phyloP scores from a whole-genome alignment of 1,140 invertebrate genomes.

The Linepithema humile region DNA sequence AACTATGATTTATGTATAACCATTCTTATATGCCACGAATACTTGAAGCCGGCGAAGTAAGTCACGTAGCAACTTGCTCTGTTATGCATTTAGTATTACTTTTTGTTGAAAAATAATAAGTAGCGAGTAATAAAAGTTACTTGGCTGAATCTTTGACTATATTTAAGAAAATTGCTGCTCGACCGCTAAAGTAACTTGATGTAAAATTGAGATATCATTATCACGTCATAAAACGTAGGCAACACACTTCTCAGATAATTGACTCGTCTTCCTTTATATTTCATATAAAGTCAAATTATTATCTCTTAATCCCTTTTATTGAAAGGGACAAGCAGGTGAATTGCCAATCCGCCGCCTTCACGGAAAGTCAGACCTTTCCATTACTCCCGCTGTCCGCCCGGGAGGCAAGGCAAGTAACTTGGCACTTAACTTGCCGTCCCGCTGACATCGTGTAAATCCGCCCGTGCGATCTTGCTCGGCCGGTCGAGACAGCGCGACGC shows the following conservation, averaged over 20 bases:
- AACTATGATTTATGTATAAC: slow-evolving; percentile 17
- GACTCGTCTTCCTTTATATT: slow-evolving; percentile 7
- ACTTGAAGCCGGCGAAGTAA: slow-evolving; percentile 11
- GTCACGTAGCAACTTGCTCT: neutral
- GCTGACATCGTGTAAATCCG: slow-evolving; percentile 11
- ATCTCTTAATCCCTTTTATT: slow-evolving; percentile 10
- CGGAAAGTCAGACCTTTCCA: slow-evolving; percentile 26
- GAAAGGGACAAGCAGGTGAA: slow-evolving; percentile 29
- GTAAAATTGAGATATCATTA: slow-evolving; percentile 40
- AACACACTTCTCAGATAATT: slow-evolving; percentile 39
- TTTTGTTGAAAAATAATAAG: slow-evolving; percentile 6
- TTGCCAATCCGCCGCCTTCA: slow-evolving; percentile 6
- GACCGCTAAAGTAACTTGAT: slow-evolving; percentile 28
- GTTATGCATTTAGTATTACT: slow-evolving; percentile 39
- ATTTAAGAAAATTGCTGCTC: no score
- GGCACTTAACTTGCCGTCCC: neutral
- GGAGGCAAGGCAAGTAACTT: slow-evolving; percentile 16
- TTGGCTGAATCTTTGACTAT: no score
- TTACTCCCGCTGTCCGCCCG: neutral
- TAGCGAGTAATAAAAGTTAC: no score
- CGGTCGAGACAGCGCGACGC: slow-evolving; percentile 39
- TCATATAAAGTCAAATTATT: slow-evolving; percentile 25
- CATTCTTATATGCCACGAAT: slow-evolving; percentile 22
- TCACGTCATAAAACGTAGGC: slow-evolving; percentile 43
- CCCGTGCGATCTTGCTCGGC: neutral